Evolutionary conservation across 2,888 invertebrate species (phyloP).

Genomic region (Galerucella pusilla): DNA sequence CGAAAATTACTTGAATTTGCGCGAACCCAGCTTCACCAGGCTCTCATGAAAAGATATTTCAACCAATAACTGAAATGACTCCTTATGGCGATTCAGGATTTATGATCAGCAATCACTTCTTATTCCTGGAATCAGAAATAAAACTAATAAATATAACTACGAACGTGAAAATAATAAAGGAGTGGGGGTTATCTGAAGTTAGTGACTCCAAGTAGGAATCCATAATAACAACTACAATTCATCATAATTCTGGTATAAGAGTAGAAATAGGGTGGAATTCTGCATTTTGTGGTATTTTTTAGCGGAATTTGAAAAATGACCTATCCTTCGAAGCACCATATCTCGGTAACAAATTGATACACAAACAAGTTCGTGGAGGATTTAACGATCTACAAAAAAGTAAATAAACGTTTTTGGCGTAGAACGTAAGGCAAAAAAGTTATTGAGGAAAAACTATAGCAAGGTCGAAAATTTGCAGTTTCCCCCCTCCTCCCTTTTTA

Average conservation of each 20-base stretch:
- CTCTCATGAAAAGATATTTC: no score
- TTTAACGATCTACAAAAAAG: no score
- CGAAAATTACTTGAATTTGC: background rate
- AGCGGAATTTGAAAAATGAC: no score
- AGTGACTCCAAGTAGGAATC: background rate
- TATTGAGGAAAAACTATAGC: constrained; percentile 13
- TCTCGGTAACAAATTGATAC: no score
- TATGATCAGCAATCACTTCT: no score
- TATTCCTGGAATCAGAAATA: no score
- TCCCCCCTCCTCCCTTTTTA: background rate
- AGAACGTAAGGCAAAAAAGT: constrained; percentile 11
- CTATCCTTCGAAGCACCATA: no score
- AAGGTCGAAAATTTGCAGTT: constrained; percentile 6
- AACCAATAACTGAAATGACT: no score
- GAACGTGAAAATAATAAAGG: background rate
- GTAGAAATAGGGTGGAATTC: constrained; percentile 15
- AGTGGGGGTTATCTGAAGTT: background rate
- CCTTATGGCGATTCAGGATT: no score
- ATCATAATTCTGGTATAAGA: constrained; percentile 13
- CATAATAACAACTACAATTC: constrained; percentile 4
- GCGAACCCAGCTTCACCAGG: no score
- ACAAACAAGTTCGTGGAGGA: no score
- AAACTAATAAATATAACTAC: background rate
- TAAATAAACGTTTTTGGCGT: no score
- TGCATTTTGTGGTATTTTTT: constrained; percentile 17